Percentiles rank a stretch among this genome's conserved stretches.
phyloP scores from a whole-genome alignment of 2,797 vertebrate genomes.

The Todus mexicanus region DNA sequence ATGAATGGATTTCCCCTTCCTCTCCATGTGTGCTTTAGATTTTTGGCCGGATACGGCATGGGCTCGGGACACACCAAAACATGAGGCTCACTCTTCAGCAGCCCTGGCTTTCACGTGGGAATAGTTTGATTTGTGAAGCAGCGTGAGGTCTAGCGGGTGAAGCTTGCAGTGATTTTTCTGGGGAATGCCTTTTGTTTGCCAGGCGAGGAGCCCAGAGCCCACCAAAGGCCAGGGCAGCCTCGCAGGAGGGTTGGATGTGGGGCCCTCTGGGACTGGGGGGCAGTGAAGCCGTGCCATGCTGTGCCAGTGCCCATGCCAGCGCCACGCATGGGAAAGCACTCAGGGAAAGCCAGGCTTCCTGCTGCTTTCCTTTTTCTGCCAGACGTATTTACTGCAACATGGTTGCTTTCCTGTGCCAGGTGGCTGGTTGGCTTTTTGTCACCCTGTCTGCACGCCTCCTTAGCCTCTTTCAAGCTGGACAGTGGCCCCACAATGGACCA shows the following conservation, averaged over 20 bases:
- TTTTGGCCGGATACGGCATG: constrained; percentile 33
- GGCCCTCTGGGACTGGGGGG: background rate
- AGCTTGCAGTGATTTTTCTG: background rate
- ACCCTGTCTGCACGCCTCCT: accelerated
- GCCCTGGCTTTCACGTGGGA: constrained; percentile 32
- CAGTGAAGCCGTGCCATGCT: accelerated
- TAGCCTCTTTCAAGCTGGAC: accelerated
- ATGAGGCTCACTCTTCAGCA: background rate
- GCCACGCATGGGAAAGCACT: background rate
- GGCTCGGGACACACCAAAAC: constrained; percentile 45
- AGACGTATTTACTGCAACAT: background rate
- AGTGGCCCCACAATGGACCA: accelerated
- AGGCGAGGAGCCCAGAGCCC: background rate
- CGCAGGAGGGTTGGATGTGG: background rate
- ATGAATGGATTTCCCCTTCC: constrained; percentile 72
- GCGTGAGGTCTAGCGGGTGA: background rate
- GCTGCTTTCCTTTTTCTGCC: background rate
- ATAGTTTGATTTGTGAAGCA: background rate
- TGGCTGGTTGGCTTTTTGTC: background rate
- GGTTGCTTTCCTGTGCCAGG: accelerated
- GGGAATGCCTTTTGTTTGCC: background rate
- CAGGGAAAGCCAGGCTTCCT: background rate
- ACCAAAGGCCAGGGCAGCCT: accelerated
- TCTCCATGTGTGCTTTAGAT: constrained; percentile 68
- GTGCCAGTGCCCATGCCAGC: accelerated